These are phyloP conservation scores for Melierax canorus DNA, from an alignment of 2,113 vertebrate species.

Conservation along the genomic window DNA sequence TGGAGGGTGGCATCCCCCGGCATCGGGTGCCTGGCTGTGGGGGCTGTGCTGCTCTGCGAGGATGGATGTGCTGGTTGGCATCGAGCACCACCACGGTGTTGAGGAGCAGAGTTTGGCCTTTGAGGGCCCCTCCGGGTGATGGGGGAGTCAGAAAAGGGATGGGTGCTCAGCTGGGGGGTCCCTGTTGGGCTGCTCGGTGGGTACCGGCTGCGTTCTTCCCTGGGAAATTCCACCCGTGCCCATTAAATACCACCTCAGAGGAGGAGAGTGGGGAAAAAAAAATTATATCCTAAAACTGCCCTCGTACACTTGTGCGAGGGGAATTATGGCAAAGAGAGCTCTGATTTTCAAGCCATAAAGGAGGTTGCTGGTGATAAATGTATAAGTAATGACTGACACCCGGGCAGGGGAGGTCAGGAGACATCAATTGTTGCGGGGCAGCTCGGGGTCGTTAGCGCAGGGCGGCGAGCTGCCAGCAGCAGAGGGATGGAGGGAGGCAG, in stretches of 20 bases:
- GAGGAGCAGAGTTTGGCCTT: neutral
- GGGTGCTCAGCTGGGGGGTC: accelerated
- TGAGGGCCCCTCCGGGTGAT: neutral
- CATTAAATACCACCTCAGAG: neutral
- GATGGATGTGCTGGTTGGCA: neutral
- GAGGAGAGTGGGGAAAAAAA: neutral
- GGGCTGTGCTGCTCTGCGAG: accelerated
- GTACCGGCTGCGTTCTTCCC: neutral
- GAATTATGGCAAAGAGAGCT: neutral
- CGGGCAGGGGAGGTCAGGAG: neutral
- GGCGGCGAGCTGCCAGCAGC: neutral
- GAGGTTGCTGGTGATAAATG: neutral
- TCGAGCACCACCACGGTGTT: accelerated
- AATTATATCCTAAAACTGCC: neutral
- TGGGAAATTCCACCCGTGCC: neutral
- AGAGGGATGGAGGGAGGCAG: neutral
- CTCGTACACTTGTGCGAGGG: neutral
- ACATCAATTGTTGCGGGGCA: neutral
- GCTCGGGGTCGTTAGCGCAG: neutral
- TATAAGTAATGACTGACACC: neutral
- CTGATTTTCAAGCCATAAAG: constrained; percentile 4
- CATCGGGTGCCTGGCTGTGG: accelerated
- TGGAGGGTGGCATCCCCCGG: neutral
- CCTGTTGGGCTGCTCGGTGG: neutral
- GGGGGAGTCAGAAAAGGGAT: neutral